Evolutionary conservation across 2,113 vertebrate genomes (phyloP).

Genomic region (Upupa epops): DNA sequence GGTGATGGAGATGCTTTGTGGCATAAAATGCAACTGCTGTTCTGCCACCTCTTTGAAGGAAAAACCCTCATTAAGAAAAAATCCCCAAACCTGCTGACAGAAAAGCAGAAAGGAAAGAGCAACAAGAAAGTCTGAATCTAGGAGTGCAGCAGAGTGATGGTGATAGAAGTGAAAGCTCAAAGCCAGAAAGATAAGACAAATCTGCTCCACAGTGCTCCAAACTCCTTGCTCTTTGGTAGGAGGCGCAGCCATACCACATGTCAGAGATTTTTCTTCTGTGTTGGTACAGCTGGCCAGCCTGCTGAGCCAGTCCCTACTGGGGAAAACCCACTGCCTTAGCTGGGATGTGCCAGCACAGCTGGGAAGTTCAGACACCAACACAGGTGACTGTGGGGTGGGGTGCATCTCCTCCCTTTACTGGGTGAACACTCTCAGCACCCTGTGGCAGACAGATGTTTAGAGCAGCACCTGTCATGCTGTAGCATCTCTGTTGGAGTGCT

Average conservation of each 20-base stretch:
- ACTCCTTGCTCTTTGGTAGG: not conserved
- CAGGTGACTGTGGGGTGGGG: not conserved
- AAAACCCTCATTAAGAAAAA: not conserved
- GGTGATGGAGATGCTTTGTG: not conserved
- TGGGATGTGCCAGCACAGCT: slow-evolving; percentile 43
- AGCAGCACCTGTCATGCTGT: not conserved
- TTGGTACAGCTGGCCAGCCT: slow-evolving; percentile 44
- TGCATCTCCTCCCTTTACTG: slow-evolving; percentile 33
- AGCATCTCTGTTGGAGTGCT: not conserved
- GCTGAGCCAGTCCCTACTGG: not conserved
- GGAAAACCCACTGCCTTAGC: not conserved
- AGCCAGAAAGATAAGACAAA: not conserved
- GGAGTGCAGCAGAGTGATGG: not conserved
- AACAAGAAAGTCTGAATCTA: not conserved
- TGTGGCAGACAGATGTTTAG: not conserved
- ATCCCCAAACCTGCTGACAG: not conserved
- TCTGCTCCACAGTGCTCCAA: not conserved
- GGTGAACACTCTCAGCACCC: slow-evolving; percentile 31
- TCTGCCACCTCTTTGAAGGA: not conserved
- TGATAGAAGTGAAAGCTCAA: not conserved
- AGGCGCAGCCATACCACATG: not conserved
- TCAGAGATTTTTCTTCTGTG: not conserved
- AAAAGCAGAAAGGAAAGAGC: not conserved
- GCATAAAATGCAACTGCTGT: not conserved
- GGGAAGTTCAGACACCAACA: slow-evolving; percentile 47